phyloP scores from a whole-genome alignment of 2,888 invertebrate genomes.

The Chromoteleia sp. region DNA sequence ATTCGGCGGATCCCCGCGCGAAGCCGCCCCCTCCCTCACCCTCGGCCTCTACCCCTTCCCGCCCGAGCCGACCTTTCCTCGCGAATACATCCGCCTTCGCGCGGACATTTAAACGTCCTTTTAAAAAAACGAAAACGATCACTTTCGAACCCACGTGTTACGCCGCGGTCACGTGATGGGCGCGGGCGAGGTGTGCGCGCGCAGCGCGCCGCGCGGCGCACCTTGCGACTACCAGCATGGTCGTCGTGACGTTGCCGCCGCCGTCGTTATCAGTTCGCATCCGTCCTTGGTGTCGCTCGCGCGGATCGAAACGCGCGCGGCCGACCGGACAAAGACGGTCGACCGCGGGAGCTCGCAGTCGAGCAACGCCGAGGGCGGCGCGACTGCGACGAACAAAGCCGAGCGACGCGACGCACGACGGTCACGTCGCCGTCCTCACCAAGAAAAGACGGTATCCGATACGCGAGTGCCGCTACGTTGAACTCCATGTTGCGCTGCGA shows the following conservation, averaged over 20 bases:
- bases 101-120: conserved; percentile 67
- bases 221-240: conserved; percentile 37
- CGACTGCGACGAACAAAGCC: background rate
- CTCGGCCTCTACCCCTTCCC: background rate
- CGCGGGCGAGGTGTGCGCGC: conserved; percentile 46
- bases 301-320: background rate
- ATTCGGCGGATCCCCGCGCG: too few relatives aligned
- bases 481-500: conserved; percentile 83
- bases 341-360: background rate
- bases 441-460: conserved; percentile 17
- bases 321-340: background rate
- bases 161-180: conserved; percentile 55
- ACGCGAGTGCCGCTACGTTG: conserved; percentile 28
- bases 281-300: conserved; percentile 50
- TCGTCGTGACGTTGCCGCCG: conserved; percentile 49
- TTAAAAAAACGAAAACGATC: conserved; percentile 61
- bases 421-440: background rate
- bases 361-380: background rate
- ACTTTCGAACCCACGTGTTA: conserved; percentile 59
- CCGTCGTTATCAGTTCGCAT: conserved; percentile 62
- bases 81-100: conserved; percentile 28
- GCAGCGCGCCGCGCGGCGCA: conserved; percentile 23
- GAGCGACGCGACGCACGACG: too few relatives aligned
- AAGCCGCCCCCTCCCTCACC: conserved; percentile 24
- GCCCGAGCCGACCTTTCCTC: conserved; percentile 9